phyloP scores from a whole-genome alignment of 2,888 invertebrate species.

The Elegia similella region DNA sequence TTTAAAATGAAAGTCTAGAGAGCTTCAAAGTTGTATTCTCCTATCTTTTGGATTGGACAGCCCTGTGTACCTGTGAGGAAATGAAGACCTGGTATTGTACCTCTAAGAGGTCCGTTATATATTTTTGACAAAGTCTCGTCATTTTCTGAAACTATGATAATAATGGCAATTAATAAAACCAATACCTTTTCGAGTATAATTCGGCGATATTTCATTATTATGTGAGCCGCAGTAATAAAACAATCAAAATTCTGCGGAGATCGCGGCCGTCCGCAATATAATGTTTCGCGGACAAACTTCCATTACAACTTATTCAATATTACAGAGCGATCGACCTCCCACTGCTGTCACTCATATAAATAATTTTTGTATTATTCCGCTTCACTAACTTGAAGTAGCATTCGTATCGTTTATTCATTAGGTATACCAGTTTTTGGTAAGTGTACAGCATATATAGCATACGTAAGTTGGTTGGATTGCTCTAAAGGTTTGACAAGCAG shows the following conservation, averaged over 20 bases:
- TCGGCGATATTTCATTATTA: constrained; percentile 20
- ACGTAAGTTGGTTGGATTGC: too few species aligned
- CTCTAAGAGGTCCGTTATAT: too few species aligned
- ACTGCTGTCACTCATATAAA: constrained; percentile 48
- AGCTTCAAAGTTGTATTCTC: too few species aligned
- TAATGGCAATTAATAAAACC: constrained; percentile 12
- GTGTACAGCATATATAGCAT: too few species aligned
- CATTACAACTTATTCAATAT: constrained; percentile 78
- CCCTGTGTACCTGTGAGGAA: too few species aligned
- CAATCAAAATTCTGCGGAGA: constrained; percentile 69
- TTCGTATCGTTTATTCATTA: not conserved
- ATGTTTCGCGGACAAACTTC: constrained; percentile 69
- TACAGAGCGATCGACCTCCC: constrained; percentile 46
- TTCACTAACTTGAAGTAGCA: constrained; percentile 19
- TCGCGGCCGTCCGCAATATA: constrained; percentile 64
- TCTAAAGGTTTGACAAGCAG: too few species aligned
- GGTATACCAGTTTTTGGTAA: too few species aligned
- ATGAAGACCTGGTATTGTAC: too few species aligned
- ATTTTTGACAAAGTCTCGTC: too few species aligned
- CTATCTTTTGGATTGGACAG: too few species aligned
- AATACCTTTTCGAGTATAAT: not conserved
- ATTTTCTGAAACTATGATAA: too few species aligned
- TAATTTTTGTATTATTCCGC: constrained; percentile 36
- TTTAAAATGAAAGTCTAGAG: too few species aligned
- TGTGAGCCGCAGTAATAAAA: constrained; percentile 48